A percentile compares a stretch with the other conserved stretches of the same genome.
Conservation (phyloP, 2,888 invertebrate genomes). For the Drosophila macrospina region DNA sequence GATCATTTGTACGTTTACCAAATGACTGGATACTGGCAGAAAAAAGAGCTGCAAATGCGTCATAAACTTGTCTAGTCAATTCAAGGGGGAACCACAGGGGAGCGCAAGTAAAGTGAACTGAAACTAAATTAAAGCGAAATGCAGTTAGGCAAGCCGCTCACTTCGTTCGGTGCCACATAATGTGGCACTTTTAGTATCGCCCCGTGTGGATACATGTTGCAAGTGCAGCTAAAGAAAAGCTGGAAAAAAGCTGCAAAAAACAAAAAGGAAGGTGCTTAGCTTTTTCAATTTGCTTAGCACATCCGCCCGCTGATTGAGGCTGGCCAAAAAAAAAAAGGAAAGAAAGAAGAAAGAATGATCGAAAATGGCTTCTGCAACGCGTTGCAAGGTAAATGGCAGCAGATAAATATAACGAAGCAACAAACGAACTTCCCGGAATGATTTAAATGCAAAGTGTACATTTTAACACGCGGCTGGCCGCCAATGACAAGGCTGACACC, state of each 20-base stretch:
- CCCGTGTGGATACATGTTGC: slow-evolving; percentile 16
- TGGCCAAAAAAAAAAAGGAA: slow-evolving; percentile 1
- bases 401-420: slow-evolving; percentile 73
- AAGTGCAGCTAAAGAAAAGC: slow-evolving; percentile 16
- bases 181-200: slow-evolving; percentile 46
- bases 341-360: not conserved
- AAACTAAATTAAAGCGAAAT: slow-evolving; percentile 42
- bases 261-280: slow-evolving; percentile 46
- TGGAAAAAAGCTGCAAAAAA: no score
- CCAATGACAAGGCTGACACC: slow-evolving; percentile 43
- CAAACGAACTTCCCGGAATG: slow-evolving; percentile 71
- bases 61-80: slow-evolving; percentile 41
- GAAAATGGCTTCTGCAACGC: slow-evolving; percentile 30
- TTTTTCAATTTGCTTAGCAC: slow-evolving; percentile 66
- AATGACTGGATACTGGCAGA: slow-evolving; percentile 16
- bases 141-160: slow-evolving; percentile 41
- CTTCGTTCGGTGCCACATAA: slow-evolving; percentile 46
- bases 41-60: slow-evolving; percentile 18
- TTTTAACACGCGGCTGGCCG: slow-evolving; percentile 72
- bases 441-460: slow-evolving; percentile 80
- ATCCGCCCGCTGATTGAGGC: slow-evolving; percentile 42
- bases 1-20: slow-evolving; percentile 14
- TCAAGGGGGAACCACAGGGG: not conserved
- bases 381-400: slow-evolving; percentile 57
- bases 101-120: slow-evolving; percentile 4